A percentile compares a stretch with the other conserved stretches of the same genome.
Evolutionary conservation across 1,140 invertebrate genomes (phyloP).

Genomic region (Drosophila ambigua): DNA sequence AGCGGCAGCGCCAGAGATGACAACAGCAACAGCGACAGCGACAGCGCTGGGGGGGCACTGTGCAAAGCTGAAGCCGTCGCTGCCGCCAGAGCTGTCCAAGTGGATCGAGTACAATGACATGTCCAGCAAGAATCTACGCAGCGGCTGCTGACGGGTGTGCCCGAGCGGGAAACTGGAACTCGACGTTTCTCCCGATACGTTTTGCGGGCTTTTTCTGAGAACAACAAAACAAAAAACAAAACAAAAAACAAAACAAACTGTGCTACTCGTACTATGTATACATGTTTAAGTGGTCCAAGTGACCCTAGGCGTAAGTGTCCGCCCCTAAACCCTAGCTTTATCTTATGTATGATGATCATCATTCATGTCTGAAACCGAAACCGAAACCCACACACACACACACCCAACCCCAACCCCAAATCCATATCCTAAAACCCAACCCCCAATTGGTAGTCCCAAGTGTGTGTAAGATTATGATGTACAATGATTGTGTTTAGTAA

Average conservation of each 20-base stretch:
- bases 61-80: constrained; percentile 85
- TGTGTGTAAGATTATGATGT: constrained; percentile 42
- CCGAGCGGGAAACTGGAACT: constrained; percentile 3
- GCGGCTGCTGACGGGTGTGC: constrained; percentile 77
- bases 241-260: too few relatives aligned
- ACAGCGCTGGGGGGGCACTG: constrained; percentile 33
- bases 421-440: background rate
- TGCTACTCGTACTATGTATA: too few relatives aligned
- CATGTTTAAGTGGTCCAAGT: too few relatives aligned
- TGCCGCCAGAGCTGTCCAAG: constrained; percentile 86
- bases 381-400: too few relatives aligned
- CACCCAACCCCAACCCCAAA: constrained; percentile 2
- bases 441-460: constrained; percentile 39
- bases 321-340: too few relatives aligned
- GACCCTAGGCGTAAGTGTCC: too few relatives aligned
- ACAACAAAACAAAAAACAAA: too few relatives aligned
- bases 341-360: too few relatives aligned
- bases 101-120: constrained; percentile 90
- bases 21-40: background rate
- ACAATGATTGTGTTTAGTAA: constrained; percentile 47
- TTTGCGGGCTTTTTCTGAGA: too few relatives aligned
- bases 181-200: too few relatives aligned
- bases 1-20: constrained; percentile 9
- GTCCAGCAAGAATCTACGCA: constrained; percentile 86
- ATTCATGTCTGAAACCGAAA: too few relatives aligned